These are phyloP conservation scores for Pocillopora grandis DNA, from an alignment of 92 coral and sea anemone species.

Conservation along the genomic window DNA sequence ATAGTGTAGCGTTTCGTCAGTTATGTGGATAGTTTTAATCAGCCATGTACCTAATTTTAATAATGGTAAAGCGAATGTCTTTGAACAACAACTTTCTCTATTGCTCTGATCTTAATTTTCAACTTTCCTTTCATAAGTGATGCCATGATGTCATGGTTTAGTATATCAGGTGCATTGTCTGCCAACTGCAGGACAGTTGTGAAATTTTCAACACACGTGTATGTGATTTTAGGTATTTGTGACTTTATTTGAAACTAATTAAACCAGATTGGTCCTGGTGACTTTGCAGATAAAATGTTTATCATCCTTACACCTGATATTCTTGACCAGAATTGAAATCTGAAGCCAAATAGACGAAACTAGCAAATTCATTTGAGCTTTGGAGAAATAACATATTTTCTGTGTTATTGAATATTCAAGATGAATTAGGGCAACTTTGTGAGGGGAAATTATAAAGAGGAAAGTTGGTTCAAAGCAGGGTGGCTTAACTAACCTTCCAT, in stretches of 20 bases:
- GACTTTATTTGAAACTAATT: neutral
- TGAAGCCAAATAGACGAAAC: neutral
- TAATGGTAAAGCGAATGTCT: too few species aligned
- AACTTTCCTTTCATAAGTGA: too few species aligned
- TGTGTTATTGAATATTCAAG: too few species aligned
- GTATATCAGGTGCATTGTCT: neutral
- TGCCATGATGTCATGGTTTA: neutral
- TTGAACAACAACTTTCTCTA: too few species aligned
- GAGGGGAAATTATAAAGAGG: too few species aligned
- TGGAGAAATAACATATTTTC: too few species aligned
- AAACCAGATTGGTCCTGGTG: neutral
- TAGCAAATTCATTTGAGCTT: too few species aligned
- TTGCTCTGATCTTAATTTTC: too few species aligned
- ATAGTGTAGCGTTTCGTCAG: neutral
- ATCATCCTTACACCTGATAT: neutral
- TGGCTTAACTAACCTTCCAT: too few species aligned
- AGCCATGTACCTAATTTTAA: neutral
- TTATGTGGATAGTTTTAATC: neutral
- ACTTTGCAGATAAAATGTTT: neutral
- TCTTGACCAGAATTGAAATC: neutral
- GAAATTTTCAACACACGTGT: neutral
- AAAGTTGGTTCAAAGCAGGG: too few species aligned
- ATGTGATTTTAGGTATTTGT: too few species aligned
- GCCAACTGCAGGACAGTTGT: slow-evolving; percentile 31
- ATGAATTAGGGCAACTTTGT: too few species aligned